Evolutionary conservation across 1,140 invertebrate species (phyloP).

Genomic region (Trichonephila clavipes): DNA sequence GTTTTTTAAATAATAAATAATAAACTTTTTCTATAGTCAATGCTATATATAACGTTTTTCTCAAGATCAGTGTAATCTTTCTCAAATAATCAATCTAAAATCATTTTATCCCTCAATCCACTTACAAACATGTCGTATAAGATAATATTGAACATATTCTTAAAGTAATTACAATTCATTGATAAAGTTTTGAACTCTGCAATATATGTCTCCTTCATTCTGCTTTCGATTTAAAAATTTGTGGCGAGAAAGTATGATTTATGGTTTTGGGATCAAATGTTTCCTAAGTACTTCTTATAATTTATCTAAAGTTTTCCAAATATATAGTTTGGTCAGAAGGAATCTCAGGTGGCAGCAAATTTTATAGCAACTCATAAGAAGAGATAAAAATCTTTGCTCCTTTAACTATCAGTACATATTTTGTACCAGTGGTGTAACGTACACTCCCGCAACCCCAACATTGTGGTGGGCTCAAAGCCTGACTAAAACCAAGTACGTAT

Average conservation of each 20-base stretch:
- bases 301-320: background rate
- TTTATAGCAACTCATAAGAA: background rate
- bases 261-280: background rate
- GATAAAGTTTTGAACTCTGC: background rate
- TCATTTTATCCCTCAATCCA: background rate
- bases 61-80: constrained; percentile 19
- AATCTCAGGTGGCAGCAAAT: background rate
- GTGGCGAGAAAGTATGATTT: background rate
- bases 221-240: constrained; percentile 17
- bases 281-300: background rate
- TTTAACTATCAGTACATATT: too few species aligned
- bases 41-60: background rate
- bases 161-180: background rate
- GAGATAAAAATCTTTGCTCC: background rate
- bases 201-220: background rate
- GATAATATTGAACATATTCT: background rate
- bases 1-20: background rate
- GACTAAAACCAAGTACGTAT: too few species aligned
- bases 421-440: too few species aligned
- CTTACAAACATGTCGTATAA: background rate
- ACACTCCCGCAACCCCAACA: too few species aligned
- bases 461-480: too few species aligned
- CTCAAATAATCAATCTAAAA: background rate
- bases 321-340: background rate
- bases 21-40: background rate